phyloP scores from a whole-genome alignment of 2,113 vertebrate species.

The Collichthys lucidus region DNA sequence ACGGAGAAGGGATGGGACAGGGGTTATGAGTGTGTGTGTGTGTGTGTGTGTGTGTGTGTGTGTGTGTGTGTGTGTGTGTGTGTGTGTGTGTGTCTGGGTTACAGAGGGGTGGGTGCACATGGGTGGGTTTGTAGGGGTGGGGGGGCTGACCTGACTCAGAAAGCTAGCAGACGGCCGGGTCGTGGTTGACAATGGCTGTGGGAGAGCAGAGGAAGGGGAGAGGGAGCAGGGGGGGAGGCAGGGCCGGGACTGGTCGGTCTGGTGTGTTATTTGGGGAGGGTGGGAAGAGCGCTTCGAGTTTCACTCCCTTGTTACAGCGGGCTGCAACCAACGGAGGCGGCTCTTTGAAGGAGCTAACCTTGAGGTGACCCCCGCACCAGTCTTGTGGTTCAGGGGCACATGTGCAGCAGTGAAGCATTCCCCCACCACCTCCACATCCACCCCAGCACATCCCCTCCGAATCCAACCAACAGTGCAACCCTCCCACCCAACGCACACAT shows the following conservation, averaged over 20 bases:
- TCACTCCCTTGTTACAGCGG: constrained; percentile 76
- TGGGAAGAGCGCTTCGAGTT: constrained; percentile 71
- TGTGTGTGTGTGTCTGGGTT: constrained; percentile 37
- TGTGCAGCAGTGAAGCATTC: constrained; percentile 69
- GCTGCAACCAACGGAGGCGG: constrained; percentile 77
- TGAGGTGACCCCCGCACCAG: constrained; percentile 80
- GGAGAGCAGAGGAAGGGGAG: constrained; percentile 42
- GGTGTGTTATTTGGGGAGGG: constrained; percentile 68
- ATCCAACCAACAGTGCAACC: constrained; percentile 44
- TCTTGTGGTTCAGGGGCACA: constrained; percentile 82
- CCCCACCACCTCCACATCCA: constrained; percentile 44
- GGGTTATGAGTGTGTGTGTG: constrained; percentile 10
- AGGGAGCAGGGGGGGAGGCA: constrained; percentile 15
- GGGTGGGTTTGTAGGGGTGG: constrained; percentile 14
- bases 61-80: constrained; percentile 15
- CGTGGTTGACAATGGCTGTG: constrained; percentile 78
- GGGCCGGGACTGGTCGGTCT: constrained; percentile 45
- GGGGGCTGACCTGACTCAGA: constrained; percentile 70
- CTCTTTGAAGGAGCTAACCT: constrained; percentile 82
- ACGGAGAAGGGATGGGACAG: constrained; percentile 41
- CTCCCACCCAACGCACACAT: constrained; percentile 38
- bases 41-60: constrained; percentile 18
- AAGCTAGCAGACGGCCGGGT: constrained; percentile 72
- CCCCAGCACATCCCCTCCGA: constrained; percentile 38
- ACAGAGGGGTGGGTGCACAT: constrained; percentile 29